Percentiles rank a stretch among this genome's conserved stretches.
These are phyloP conservation scores for Peribatodes rhomboidaria DNA, from an alignment of 2,888 invertebrate species.

Conservation along the genomic window DNA sequence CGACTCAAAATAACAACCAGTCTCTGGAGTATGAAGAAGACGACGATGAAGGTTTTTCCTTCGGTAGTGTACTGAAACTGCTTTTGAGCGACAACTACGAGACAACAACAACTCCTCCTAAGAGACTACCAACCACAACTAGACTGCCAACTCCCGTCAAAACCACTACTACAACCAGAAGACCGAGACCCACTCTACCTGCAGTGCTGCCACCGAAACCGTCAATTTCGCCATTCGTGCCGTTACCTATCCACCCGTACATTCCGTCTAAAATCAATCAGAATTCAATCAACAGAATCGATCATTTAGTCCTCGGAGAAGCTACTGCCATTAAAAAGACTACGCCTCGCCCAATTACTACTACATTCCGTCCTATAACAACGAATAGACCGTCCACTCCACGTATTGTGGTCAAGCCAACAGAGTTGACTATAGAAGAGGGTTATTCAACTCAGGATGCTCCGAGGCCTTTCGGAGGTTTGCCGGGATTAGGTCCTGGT, in stretches of 20 bases:
- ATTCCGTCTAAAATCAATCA: conserved; percentile 61
- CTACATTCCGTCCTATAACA: conserved; percentile 49
- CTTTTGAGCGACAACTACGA: conserved; percentile 83
- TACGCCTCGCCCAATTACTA: conserved; percentile 57
- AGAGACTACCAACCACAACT: conserved; percentile 36
- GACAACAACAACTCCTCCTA: conserved; percentile 59
- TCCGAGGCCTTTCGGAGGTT: conserved; percentile 51
- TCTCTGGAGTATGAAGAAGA: conserved; percentile 74
- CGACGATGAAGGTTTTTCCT: conserved; percentile 84
- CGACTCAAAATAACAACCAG: conserved; percentile 44
- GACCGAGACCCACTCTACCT: conserved; percentile 35
- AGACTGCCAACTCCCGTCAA: conserved; percentile 42
- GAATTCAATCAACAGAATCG: conserved; percentile 73
- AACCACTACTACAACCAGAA: conserved; percentile 47
- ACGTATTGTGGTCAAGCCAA: conserved; percentile 33
- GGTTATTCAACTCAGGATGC: conserved; percentile 53
- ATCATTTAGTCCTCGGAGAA: conserved; percentile 79
- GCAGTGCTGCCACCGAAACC: conserved; percentile 46
- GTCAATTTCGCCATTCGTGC: conserved; percentile 61
- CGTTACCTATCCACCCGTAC: conserved; percentile 63
- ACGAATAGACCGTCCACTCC: conserved; percentile 45
- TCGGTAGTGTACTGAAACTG: conserved; percentile 88
- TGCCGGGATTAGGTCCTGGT: conserved; percentile 75
- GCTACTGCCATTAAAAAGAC: conserved; percentile 73
- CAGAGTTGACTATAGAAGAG: conserved; percentile 53